These are phyloP conservation scores for Neolamprologus multifasciatus DNA, from an alignment of 2,797 vertebrate species.

Conservation along the genomic window DNA sequence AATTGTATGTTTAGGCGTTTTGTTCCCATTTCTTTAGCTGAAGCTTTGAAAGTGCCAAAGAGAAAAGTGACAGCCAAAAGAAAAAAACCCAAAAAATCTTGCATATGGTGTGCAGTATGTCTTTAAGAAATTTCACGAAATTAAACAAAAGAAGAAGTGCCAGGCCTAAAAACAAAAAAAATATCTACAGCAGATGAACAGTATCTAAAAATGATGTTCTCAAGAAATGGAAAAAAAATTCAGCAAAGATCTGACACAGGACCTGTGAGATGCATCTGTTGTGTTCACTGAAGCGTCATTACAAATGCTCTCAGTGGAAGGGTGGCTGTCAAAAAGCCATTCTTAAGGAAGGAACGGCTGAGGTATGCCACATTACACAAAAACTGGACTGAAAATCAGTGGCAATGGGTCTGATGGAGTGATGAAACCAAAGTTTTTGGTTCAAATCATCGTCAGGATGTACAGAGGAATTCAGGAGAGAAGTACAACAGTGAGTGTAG, in stretches of 20 bases:
- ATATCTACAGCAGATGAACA: not conserved
- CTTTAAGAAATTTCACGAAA: not conserved
- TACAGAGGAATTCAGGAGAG: not conserved
- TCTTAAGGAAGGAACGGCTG: not conserved
- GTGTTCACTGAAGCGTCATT: not conserved
- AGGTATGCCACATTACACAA: not conserved
- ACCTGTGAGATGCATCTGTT: not conserved
- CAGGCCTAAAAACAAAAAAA: not conserved
- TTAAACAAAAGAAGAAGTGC: not conserved
- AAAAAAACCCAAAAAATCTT: rapidly evolving
- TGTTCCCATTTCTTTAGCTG: not conserved
- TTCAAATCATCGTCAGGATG: not conserved
- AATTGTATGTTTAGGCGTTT: not conserved
- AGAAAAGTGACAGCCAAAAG: not conserved
- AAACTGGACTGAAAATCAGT: not conserved
- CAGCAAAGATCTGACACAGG: not conserved
- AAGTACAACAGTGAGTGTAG: not conserved
- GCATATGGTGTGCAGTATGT: not conserved
- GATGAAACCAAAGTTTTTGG: not conserved
- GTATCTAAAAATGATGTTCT: not conserved
- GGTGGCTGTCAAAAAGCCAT: not conserved
- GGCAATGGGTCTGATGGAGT: not conserved
- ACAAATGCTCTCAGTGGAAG: not conserved
- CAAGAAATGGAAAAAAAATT: not conserved
- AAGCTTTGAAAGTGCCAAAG: not conserved